These are phyloP conservation scores for Talpa occidentalis DNA, from an alignment of 2,113 vertebrate species.

Conservation along the genomic window DNA sequence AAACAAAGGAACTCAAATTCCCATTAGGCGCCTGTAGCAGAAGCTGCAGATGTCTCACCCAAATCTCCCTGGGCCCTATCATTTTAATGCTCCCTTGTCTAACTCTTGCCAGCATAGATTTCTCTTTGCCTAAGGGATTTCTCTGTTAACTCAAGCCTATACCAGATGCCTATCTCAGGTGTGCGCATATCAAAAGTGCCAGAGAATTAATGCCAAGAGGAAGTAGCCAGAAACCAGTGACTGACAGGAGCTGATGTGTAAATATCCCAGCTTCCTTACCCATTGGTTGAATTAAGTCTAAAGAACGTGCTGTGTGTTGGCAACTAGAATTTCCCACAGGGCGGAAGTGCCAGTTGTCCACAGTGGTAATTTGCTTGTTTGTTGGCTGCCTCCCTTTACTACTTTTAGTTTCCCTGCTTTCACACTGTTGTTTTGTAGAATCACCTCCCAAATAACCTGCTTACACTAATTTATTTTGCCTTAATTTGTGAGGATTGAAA, in stretches of 20 bases:
- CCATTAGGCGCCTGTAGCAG: background rate
- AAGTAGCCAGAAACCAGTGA: background rate
- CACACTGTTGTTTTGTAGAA: slow-evolving; percentile 1
- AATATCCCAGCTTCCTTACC: background rate
- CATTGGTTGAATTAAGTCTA: background rate
- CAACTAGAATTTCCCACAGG: background rate
- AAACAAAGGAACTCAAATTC: background rate
- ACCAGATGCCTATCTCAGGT: background rate
- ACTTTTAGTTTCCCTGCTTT: background rate
- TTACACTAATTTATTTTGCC: background rate
- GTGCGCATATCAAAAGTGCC: background rate
- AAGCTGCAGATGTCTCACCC: background rate
- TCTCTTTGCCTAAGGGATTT: background rate
- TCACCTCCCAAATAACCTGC: background rate
- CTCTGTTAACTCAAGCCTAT: background rate
- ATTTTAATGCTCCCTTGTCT: background rate
- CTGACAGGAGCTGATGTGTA: background rate
- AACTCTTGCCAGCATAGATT: background rate
- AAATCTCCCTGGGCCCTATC: background rate
- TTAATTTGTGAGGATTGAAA: background rate
- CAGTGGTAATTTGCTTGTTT: background rate
- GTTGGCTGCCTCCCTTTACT: background rate
- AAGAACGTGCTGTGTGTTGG: background rate
- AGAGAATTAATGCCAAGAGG: background rate
- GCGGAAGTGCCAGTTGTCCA: background rate